These are phyloP conservation scores for Catamblyrhynchus diadema DNA, from an alignment of 2,797 vertebrate genomes.

Conservation along the genomic window DNA sequence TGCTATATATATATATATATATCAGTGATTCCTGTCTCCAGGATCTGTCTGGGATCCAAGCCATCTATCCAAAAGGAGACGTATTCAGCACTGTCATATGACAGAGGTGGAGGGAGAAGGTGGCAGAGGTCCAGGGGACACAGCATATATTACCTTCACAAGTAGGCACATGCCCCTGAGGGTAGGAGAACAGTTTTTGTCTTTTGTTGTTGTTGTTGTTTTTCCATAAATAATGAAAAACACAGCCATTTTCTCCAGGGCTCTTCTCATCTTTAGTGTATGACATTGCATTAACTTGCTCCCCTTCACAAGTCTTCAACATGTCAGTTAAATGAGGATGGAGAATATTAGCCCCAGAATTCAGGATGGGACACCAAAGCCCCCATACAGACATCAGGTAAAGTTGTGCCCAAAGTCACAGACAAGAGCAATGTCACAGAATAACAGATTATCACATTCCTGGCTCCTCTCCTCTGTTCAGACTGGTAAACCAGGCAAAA, in stretches of 20 bases:
- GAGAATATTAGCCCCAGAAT: not conserved
- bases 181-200: not conserved
- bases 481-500: not conserved
- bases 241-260: not conserved
- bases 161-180: not conserved
- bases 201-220: not conserved
- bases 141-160: not conserved
- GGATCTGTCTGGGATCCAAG: not conserved
- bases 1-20: not conserved
- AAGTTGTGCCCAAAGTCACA: not conserved
- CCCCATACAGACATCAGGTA: not conserved
- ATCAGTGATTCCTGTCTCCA: not conserved
- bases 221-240: not conserved
- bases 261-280: not conserved
- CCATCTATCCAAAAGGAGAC: not conserved
- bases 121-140: not conserved
- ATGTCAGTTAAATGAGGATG: not conserved
- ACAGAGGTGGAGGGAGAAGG: not conserved
- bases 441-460: not conserved
- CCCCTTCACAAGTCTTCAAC: not conserved
- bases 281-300: not conserved
- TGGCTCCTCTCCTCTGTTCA: not conserved
- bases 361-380: not conserved
- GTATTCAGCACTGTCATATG: not conserved
- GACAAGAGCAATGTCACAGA: not conserved